phyloP scores from a whole-genome alignment of 2,888 invertebrate genomes.

The Eueremaeus valkanovi region DNA sequence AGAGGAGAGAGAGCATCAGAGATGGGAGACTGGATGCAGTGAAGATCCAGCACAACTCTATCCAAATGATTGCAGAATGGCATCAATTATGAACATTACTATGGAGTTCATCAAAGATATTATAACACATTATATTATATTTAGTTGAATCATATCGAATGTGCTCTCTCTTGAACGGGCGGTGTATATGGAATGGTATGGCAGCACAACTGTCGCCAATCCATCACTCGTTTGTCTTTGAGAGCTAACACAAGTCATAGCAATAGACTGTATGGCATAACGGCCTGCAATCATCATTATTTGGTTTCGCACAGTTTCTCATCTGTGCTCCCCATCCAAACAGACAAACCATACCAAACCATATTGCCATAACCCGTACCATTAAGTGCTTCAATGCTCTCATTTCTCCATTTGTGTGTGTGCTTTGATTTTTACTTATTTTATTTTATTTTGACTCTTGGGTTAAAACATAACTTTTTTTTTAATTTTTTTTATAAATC shows the following conservation, averaged over 20 bases:
- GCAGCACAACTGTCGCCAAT: slow-evolving; percentile 29
- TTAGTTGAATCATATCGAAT: slow-evolving; percentile 22
- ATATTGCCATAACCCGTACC: slow-evolving; percentile 18
- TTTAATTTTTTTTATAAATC: slow-evolving; percentile 21
- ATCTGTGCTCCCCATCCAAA: slow-evolving; percentile 1
- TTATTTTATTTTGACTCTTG: slow-evolving; percentile 9
- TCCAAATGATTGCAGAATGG: neutral
- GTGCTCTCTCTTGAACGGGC: neutral
- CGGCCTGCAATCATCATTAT: slow-evolving; percentile 7
- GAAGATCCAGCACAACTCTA: neutral
- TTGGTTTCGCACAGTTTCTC: slow-evolving; percentile 22
- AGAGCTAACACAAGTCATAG: neutral
- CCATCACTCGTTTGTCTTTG: slow-evolving; percentile 18
- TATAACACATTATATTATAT: slow-evolving; percentile 2
- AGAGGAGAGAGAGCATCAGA: neutral
- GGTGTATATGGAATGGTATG: neutral
- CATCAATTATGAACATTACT: slow-evolving; percentile 19
- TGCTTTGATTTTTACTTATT: neutral
- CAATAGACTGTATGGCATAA: neutral
- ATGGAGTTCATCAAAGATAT: slow-evolving; percentile 20
- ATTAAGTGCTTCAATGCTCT: slow-evolving; percentile 15
- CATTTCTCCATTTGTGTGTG: slow-evolving; percentile 4
- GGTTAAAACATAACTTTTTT: slow-evolving; percentile 9
- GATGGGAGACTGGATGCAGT: too few species aligned
- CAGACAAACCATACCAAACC: neutral